Conservation (phyloP, 1,140 invertebrate genomes). For the Branchinecta lindahli region DNA sequence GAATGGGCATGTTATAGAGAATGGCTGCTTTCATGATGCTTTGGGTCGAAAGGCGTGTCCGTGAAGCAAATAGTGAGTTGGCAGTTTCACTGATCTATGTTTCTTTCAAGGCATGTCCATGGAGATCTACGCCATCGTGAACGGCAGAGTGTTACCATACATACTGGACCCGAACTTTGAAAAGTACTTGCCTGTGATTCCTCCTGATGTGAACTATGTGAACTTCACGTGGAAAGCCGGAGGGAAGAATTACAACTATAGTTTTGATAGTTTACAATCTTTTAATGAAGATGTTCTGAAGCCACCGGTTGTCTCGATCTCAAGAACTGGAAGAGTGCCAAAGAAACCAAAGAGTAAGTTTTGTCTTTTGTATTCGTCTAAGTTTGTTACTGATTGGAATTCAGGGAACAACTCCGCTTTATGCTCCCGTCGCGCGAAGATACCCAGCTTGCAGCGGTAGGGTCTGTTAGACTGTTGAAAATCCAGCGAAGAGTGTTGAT, state of each 20-base stretch:
- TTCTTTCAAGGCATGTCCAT: conserved; percentile 49
- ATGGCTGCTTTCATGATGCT: no score
- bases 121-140: conserved; percentile 72
- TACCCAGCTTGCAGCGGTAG: no score
- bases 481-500: no score
- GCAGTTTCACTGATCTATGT: no score
- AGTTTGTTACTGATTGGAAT: no score
- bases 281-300: conserved; percentile 64
- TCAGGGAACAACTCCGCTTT: no score
- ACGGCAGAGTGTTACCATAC: conserved; percentile 65
- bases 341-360: conserved; percentile 59
- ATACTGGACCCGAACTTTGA: conserved; percentile 76
- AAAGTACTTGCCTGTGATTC: conserved; percentile 69
- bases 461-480: no score
- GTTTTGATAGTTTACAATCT: conserved; percentile 68
- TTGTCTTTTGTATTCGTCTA: neutral
- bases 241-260: conserved; percentile 65
- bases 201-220: conserved; percentile 63
- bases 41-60: no score
- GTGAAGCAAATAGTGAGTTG: no score
- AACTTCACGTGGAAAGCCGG: conserved; percentile 86
- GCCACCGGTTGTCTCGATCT: conserved; percentile 69
- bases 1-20: no score
- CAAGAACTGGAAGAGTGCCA: conserved; percentile 63
- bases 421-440: no score